phyloP scores from a whole-genome alignment of 2,888 invertebrate genomes.

The Cheilosia vernalis region DNA sequence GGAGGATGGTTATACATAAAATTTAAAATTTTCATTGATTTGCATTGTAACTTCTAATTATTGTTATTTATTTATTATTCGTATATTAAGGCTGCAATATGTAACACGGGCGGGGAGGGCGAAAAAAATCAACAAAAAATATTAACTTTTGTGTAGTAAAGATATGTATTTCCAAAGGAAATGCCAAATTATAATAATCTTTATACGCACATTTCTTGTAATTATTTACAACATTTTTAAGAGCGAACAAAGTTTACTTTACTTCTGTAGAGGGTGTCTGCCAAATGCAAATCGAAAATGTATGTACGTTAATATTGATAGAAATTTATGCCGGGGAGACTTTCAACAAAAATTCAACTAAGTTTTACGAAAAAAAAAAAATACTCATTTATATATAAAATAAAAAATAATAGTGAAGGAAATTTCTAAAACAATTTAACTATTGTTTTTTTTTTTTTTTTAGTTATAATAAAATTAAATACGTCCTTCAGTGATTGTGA shows the following conservation, averaged over 20 bases:
- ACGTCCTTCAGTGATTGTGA: constrained; percentile 29
- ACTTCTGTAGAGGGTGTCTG: not conserved
- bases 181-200: constrained; percentile 9
- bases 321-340: constrained; percentile 24
- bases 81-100: constrained; percentile 26
- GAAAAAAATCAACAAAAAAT: constrained; percentile 61
- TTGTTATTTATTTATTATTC: not conserved
- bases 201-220: constrained; percentile 28
- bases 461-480: constrained; percentile 20
- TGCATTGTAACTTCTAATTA: constrained; percentile 44
- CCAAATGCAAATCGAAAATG: constrained; percentile 58
- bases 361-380: constrained; percentile 22
- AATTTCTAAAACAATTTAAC: constrained; percentile 36
- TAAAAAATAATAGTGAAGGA: constrained; percentile 6
- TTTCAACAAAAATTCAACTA: constrained; percentile 21
- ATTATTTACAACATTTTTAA: constrained; percentile 29
- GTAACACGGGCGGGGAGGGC: constrained; percentile 31
- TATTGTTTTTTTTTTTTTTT: constrained; percentile 11
- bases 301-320: constrained; percentile 18
- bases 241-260: constrained; percentile 5
- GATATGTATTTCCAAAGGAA: not conserved
- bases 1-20: constrained; percentile 31
- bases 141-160: constrained; percentile 1
- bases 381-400: not conserved
- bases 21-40: constrained; percentile 44